Evolutionary conservation across 37 sponge, comb jelly and placozoan species (phyloP).

Genomic region (Mnemiopsis leidyi): DNA sequence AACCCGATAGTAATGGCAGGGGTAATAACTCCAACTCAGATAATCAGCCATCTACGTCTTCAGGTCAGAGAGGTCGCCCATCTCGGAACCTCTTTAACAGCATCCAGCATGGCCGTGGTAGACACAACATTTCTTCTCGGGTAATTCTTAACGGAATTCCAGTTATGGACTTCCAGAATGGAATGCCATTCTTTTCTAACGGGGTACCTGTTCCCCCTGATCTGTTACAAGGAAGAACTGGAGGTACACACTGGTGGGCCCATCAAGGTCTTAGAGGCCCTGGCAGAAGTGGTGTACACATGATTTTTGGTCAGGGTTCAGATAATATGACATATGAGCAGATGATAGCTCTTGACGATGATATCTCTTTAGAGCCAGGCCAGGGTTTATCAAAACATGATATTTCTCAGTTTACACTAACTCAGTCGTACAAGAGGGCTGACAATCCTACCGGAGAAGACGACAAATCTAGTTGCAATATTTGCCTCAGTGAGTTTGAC

Average conservation of each 20-base stretch:
- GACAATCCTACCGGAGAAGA: not conserved
- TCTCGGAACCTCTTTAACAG: not conserved
- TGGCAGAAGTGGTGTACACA: not conserved
- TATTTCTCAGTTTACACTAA: constrained; percentile 8
- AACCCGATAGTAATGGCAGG: not conserved
- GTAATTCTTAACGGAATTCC: constrained; percentile 31
- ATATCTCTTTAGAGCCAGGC: not conserved
- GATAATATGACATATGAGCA: constrained; percentile 36
- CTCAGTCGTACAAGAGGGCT: not conserved
- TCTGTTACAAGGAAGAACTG: not conserved
- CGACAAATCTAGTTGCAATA: not conserved
- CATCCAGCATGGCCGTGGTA: not conserved
- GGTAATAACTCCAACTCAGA: not conserved
- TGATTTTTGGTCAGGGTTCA: not conserved
- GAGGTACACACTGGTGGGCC: not conserved
- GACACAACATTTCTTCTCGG: not conserved
- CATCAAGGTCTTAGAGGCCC: not conserved
- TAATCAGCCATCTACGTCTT: not conserved
- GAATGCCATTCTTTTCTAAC: not conserved
- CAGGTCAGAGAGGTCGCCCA: not conserved
- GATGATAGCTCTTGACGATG: constrained; percentile 35
- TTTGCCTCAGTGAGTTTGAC: constrained; percentile 58
- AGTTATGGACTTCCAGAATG: not conserved
- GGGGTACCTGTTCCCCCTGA: not conserved
- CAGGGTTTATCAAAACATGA: constrained; percentile 13